phyloP scores from a whole-genome alignment of 1,140 invertebrate genomes.

The Drosophila lini region DNA sequence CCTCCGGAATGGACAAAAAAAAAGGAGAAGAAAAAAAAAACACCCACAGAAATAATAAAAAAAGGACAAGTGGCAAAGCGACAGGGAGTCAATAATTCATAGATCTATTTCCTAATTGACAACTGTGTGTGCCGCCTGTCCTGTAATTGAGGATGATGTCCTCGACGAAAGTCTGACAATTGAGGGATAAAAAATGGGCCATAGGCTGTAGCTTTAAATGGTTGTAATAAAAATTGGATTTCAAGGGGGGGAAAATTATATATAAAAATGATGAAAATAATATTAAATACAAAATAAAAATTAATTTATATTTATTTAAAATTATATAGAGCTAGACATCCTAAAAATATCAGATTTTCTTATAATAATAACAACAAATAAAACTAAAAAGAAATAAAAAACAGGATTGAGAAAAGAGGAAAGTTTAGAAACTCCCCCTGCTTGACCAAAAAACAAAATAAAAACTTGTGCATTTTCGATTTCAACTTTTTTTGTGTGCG shows the following conservation, averaged over 20 bases:
- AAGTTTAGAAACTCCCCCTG: neutral
- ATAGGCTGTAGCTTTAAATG: neutral
- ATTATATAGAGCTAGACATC: neutral
- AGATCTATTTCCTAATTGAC: slow-evolving; percentile 52
- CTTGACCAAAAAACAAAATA: slow-evolving; percentile 26
- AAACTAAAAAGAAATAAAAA: neutral
- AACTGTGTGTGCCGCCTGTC: slow-evolving; percentile 16
- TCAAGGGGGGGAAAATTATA: neutral
- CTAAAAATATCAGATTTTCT: too few species aligned
- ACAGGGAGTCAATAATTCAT: slow-evolving; percentile 64
- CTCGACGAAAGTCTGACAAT: slow-evolving; percentile 20
- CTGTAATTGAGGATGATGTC: slow-evolving; percentile 45
- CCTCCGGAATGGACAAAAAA: slow-evolving; percentile 60
- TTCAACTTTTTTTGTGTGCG: slow-evolving; percentile 32
- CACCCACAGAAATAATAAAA: neutral
- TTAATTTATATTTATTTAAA: too few species aligned
- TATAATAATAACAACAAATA: neutral
- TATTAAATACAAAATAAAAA: neutral
- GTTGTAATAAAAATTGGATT: neutral
- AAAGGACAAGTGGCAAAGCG: slow-evolving; percentile 34
- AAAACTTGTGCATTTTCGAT: slow-evolving; percentile 44
- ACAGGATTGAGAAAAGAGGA: rapidly evolving
- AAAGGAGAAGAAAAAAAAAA: slow-evolving; percentile 1
- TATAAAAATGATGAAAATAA: neutral
- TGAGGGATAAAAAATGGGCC: slow-evolving; percentile 2